phyloP scores from a whole-genome alignment of 2,797 vertebrate species.

The Characodon lateralis region DNA sequence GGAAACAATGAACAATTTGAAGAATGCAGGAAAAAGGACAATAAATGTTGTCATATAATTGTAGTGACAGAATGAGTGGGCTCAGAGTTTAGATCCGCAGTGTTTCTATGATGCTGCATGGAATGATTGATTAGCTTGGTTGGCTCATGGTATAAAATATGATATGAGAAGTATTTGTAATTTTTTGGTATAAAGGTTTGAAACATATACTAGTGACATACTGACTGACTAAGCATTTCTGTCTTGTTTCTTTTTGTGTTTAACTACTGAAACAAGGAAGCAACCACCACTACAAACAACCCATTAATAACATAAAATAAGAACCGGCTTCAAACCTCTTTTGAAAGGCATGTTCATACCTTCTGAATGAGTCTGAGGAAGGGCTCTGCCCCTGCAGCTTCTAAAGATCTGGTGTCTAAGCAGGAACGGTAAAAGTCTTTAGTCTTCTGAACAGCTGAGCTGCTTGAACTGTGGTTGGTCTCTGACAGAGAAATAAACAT shows the following conservation, averaged over 20 bases:
- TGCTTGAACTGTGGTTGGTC: constrained; percentile 27
- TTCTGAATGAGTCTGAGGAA: constrained; percentile 84
- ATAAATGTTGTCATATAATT: background rate
- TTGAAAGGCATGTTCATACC: constrained; percentile 68
- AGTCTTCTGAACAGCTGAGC: constrained; percentile 84
- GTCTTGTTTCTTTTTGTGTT: background rate
- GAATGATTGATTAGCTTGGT: background rate
- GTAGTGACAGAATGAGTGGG: background rate
- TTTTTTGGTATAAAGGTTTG: background rate
- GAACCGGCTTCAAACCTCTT: background rate
- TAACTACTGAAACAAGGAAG: background rate
- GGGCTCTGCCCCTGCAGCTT: constrained; percentile 80
- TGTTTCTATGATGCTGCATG: background rate
- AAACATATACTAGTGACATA: background rate
- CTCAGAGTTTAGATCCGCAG: background rate
- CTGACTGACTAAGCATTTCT: background rate
- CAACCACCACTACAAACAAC: background rate
- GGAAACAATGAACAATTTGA: background rate
- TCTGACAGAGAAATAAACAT: constrained; percentile 46
- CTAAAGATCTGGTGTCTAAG: constrained; percentile 82
- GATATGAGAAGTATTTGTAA: background rate
- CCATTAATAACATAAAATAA: background rate
- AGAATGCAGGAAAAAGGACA: background rate
- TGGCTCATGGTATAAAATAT: background rate
- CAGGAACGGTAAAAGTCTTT: constrained; percentile 87